phyloP scores from a whole-genome alignment of 2,797 vertebrate species.

The Trichosurus vulpecula region DNA sequence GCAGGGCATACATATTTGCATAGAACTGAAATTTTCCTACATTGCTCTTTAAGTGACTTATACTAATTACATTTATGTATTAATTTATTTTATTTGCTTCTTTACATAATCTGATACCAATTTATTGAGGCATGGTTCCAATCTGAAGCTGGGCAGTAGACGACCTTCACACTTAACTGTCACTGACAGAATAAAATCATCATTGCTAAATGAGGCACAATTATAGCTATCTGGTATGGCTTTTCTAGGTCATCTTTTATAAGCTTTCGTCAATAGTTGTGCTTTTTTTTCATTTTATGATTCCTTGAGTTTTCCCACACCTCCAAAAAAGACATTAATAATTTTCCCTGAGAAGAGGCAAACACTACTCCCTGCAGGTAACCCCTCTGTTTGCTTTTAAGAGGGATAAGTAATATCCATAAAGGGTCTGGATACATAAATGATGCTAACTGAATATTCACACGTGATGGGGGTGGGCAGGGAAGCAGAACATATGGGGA shows the following conservation, averaged over 20 bases:
- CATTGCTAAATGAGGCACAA: neutral
- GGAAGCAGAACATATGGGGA: neutral
- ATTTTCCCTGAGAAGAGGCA: neutral
- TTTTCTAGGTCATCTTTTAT: neutral
- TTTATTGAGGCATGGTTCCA: neutral
- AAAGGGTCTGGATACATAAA: neutral
- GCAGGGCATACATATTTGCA: conserved; percentile 22
- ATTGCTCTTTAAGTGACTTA: neutral
- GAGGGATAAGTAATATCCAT: neutral
- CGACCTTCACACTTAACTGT: neutral
- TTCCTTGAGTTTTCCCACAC: neutral
- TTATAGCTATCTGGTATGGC: neutral
- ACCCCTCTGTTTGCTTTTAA: neutral
- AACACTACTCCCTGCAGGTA: neutral
- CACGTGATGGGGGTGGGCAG: neutral
- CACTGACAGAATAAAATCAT: neutral
- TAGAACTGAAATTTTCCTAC: conserved; percentile 44
- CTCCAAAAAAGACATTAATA: neutral
- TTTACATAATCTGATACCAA: neutral
- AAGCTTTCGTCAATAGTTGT: neutral
- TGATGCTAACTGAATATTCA: conserved; percentile 7
- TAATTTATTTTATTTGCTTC: neutral
- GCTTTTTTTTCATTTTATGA: neutral
- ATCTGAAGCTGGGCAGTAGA: neutral
- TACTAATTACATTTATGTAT: neutral